A percentile compares a stretch with the other conserved stretches of the same genome.
Evolutionary conservation across 1,140 invertebrate species (phyloP).

Genomic region (Drosophila sulfurigaster): DNA sequence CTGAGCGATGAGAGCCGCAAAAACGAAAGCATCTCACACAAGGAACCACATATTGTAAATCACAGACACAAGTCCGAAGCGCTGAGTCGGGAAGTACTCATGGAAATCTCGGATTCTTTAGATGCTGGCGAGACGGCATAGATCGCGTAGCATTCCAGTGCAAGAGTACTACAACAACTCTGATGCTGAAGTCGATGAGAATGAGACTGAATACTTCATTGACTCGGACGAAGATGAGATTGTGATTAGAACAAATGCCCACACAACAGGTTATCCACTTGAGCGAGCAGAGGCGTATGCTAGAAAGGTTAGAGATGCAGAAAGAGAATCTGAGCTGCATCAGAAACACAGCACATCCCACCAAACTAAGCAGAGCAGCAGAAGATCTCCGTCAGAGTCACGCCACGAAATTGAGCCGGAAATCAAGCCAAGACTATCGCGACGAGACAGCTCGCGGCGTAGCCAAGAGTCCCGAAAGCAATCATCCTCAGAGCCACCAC

Average conservation of each 20-base stretch:
- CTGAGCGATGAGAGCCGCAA: constrained; percentile 84
- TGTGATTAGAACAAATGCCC: constrained; percentile 80
- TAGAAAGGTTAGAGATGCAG: constrained; percentile 36
- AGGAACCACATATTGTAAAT: constrained; percentile 27
- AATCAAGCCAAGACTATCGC: constrained; percentile 58
- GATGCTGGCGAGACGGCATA: constrained; percentile 84
- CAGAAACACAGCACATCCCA: constrained; percentile 39
- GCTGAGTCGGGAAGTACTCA: constrained; percentile 88
- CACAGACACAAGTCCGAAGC: constrained; percentile 74
- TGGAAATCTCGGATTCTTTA: constrained; percentile 90
- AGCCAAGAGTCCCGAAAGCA: constrained; percentile 66
- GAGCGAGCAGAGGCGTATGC: constrained; percentile 21
- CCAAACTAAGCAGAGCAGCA: constrained; percentile 11
- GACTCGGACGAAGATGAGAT: constrained; percentile 82
- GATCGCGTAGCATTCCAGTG: constrained; percentile 73
- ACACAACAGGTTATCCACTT: constrained; percentile 50
- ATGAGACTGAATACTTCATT: constrained; percentile 67
- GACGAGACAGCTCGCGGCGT: constrained; percentile 62
- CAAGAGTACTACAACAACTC: constrained; percentile 72
- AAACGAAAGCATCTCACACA: constrained; percentile 55
- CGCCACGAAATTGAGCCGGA: constrained; percentile 44
- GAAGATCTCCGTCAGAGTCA: constrained; percentile 84
- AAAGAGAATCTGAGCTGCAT: constrained; percentile 40
- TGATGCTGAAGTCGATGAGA: constrained; percentile 63
- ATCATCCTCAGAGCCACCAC: constrained; percentile 75